Base-by-base conservation (phyloP, 35 echinoderm and acorn worm species). In the Eucidaris tribuloides region DNA sequence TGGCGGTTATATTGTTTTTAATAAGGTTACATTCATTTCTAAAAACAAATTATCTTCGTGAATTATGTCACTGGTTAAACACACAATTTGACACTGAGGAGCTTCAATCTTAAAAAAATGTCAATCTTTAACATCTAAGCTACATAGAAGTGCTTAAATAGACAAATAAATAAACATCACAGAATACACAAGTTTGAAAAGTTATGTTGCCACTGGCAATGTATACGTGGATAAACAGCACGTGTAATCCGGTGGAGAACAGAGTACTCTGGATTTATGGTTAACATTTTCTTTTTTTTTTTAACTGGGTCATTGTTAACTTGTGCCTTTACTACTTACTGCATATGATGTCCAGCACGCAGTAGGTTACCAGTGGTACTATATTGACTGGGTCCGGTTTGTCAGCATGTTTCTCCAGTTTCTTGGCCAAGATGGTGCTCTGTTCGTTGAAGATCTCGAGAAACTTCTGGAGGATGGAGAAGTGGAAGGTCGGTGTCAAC, bases 401-500 rank as follows among this genome's bases (percentile, higher is more conserved):
- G 25, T 42, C 62, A 13, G 83, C 49, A 17, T 36, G 27, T 46
- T 79, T 48, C 5, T 58, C 24, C 57, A 96, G 52, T 49, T 91
- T 96, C 58, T 62, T 33, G 4, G 63, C 79, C 14, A 96, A 38
- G 45, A 87, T 84, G 42, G 57, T 36, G 18, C 88, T 78, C 60
- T 96, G 83, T 43, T 96, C 93, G 65, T 96, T 96, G 78, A 96
- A 96, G 9, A 91, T 70, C 0, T 79, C 83, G 17, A 91, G 38
- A 74, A 96, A 96, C 29, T 80, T 59, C 23, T 86, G 86, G 40
- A 96, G 79, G 56, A 96, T 91, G 76, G 65, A 52, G 80, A 96
- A 96, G 48, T 96, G 93, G 70, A 96, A 96, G 19, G 93, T 87
- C 41, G 93, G 88, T 0, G 93, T 96, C 40, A 96, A 72, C 7